A percentile compares a stretch with the other conserved stretches of the same genome.
Evolutionary conservation across 1,140 invertebrate species (phyloP).

Genomic region (Procambarus clarkii): DNA sequence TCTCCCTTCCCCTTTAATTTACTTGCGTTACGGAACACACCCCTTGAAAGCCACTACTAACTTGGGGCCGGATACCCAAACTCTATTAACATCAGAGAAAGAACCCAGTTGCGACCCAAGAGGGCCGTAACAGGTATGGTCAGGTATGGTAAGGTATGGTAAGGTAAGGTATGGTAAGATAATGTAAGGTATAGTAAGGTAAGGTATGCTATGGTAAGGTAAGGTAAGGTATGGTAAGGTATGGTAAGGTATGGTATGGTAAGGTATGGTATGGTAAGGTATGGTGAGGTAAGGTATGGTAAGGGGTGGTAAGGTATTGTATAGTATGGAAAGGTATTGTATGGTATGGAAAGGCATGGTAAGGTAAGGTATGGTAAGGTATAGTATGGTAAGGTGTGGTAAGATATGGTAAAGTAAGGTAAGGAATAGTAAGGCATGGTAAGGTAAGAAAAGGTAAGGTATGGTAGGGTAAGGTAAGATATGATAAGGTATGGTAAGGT

Average conservation of each 20-base stretch:
- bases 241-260: background rate
- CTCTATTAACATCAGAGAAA: too few relatives aligned
- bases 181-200: background rate
- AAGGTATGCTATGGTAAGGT: constrained; percentile 3
- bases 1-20: too few relatives aligned
- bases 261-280: background rate
- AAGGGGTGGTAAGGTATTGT: background rate
- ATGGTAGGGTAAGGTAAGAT: too few relatives aligned
- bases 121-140: background rate
- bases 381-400: background rate
- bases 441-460: background rate
- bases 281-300: background rate
- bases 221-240: constrained; percentile 16
- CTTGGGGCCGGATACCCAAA: too few relatives aligned
- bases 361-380: background rate
- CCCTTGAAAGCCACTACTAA: too few relatives aligned
- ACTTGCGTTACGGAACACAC: too few relatives aligned
- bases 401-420: too few relatives aligned
- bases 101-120: too few relatives aligned
- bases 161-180: background rate
- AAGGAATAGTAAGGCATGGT: too few relatives aligned
- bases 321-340: background rate
- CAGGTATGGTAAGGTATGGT: background rate
- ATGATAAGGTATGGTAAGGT: too few relatives aligned
- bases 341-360: too few relatives aligned